Evolutionary conservation across 1,140 invertebrate species (phyloP), one percentile per base, ranked within the genome.

Genomic region (Bombus waltoni): DNA sequence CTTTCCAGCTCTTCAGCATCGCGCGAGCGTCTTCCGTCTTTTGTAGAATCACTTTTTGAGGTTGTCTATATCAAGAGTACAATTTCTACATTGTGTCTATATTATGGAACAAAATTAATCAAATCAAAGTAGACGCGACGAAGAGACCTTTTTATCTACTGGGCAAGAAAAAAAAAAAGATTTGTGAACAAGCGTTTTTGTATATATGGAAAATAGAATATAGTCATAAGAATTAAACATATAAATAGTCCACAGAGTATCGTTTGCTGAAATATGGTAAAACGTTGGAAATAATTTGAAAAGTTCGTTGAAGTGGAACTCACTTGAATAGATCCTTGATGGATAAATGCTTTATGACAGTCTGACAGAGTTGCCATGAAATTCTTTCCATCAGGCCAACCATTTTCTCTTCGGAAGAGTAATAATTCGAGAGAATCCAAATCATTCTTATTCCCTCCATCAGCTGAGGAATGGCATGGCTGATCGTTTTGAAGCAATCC

Each of bases 371-470:
- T 35, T 97, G 97, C 96, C 97, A 97, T 0, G 97, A 97, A 92
- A 99, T 98, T 87, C 97, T 96, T 77, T 97, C 96, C 92, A 99
- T 96, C 8, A 99, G 94, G 0, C 97, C 96, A 25, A 97, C 95
- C 97, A 98, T 98, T 72, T 96, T 96, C 68, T 98, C 97, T 91
- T 98, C 97, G 0, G 92, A 96, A 25, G 96, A 96, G 91, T 97
- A 98, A 89, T 97, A 97, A 75, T 96, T 96, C 0, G 97, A 98
- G 44, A 98, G 95, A 35, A 97, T 96, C 98, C 98, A 98, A 87
- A 98, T 97, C 96, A 98, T 97, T 88, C 97, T 96, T 38, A 99
- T 94, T 25, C 97, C 97, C 90, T 98, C 97, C 95, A 98, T 97
- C 76, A 99, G 94, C 70, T 97, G 96, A 8, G 97, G 97, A 65